Evolutionary conservation across 1,140 invertebrate genomes (phyloP).

Genomic region (Drosophila yakuba): DNA sequence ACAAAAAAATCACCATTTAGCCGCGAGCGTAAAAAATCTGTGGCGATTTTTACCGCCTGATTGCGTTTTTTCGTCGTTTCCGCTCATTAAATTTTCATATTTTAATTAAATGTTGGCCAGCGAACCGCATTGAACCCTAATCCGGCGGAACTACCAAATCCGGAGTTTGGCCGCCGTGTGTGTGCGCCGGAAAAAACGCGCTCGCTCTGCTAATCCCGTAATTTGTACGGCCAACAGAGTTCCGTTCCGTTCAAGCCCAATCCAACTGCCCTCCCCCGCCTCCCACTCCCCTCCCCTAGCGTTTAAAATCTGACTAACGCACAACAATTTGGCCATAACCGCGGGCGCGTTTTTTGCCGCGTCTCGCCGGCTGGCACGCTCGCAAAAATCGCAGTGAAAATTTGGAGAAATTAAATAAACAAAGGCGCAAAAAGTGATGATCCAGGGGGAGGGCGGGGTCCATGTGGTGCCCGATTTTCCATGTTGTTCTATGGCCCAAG

Average conservation of each 20-base stretch:
- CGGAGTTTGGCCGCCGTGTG: constrained; percentile 2
- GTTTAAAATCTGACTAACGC: constrained; percentile 80
- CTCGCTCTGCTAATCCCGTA: constrained; percentile 75
- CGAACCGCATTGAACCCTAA: constrained; percentile 72
- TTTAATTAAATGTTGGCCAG: constrained; percentile 68
- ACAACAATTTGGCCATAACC: constrained; percentile 75
- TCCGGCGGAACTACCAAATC: constrained; percentile 29
- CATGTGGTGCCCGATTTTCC: constrained; percentile 14
- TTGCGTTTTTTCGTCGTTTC: constrained; percentile 32
- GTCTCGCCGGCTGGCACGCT: constrained; percentile 22
- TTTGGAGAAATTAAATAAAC: constrained; percentile 79
- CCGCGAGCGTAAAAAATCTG: background rate
- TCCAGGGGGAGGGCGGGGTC: background rate
- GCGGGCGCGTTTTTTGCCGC: constrained; percentile 63
- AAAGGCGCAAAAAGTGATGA: constrained; percentile 29
- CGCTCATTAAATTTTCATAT: constrained; percentile 73
- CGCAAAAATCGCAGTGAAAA: constrained; percentile 65
- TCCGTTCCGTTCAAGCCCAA: background rate
- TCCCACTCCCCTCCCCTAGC: background rate
- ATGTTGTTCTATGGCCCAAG: constrained; percentile 40
- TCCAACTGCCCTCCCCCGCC: background rate
- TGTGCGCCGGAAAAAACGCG: constrained; percentile 49
- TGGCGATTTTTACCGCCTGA: constrained; percentile 7
- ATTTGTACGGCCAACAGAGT: constrained; percentile 75
- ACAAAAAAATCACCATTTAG: constrained; percentile 14